Evolutionary conservation across 1,140 invertebrate species (phyloP).

Genomic region (Laupala kohalensis): DNA sequence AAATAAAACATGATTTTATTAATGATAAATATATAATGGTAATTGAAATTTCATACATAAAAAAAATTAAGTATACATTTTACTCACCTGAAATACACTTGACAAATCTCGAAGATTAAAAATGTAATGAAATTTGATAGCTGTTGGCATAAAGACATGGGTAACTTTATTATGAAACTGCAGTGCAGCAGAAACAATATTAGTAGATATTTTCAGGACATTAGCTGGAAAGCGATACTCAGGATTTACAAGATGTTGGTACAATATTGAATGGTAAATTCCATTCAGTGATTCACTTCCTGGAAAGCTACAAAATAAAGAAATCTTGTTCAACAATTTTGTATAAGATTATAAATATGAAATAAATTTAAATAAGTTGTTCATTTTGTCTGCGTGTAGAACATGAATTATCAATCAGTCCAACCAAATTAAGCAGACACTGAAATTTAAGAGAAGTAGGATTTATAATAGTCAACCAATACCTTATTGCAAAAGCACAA

Average conservation of each 20-base stretch:
- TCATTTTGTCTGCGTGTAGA: too few species aligned
- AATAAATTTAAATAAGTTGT: too few species aligned
- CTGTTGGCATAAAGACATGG: conserved; percentile 81
- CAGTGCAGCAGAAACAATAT: conserved; percentile 68
- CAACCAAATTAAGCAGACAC: background rate
- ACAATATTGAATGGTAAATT: conserved; percentile 79
- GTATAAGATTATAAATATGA: background rate
- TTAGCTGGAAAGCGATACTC: conserved; percentile 59
- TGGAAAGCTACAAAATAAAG: conserved; percentile 68
- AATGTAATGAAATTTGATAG: conserved; percentile 93
- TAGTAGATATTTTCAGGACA: conserved; percentile 40
- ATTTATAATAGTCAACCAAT: background rate
- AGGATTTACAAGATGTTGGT: conserved; percentile 70
- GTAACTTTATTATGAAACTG: conserved; percentile 72
- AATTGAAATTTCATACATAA: too few species aligned
- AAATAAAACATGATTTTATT: too few species aligned
- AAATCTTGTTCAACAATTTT: too few species aligned
- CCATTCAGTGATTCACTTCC: conserved; percentile 69
- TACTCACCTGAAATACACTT: conserved; percentile 59
- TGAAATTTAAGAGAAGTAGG: background rate
- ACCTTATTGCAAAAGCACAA: conserved; percentile 73
- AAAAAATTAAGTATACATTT: too few species aligned
- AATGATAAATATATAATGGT: too few species aligned
- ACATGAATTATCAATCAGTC: too few species aligned
- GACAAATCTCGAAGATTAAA: conserved; percentile 92